Evolutionary conservation across 2,888 invertebrate genomes (phyloP), one percentile per base, ranked within the genome.

Genomic region (Noctua janthe): DNA sequence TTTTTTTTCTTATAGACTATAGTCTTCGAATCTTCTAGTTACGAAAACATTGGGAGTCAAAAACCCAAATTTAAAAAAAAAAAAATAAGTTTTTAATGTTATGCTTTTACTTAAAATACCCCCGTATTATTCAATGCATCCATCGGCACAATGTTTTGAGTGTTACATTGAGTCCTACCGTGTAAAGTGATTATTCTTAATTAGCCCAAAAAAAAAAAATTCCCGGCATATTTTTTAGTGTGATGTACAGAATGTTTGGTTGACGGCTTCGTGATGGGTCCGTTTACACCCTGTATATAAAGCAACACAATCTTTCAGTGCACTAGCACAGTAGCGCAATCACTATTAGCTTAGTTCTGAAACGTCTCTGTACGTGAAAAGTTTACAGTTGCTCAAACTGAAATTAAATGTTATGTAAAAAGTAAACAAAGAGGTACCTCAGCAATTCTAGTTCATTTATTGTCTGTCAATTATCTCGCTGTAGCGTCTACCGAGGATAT

Each of bases 401-500:
- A 66, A 10, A 66, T 39, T 3, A 66, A 39, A 67, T 23, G 39
- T 75, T 23, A 64, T 88, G 81, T 88, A 85, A 76, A 89, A 89
- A 83, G 67, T 86, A 78, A 43, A 13, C 5, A 39, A 54, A 72
- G 73, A 67, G 71, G 20, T 54, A 75, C 67, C 23, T 82, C 70
- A 54, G 80, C 78, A 80, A 80, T 85, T 85, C 67, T 84, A 86
- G 76, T 81, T 86, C 76, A 83, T 81, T 69, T 76, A 83, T 82
- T 79, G 75, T 74, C 81, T 64, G 87, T 90, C 86, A 89, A 87
- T 88, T 88, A 89, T 20, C 73, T 81, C 75, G 56, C 43, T 76
- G 72, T 70, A 80, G 74, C 54, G 59, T 74, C 67, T 76, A 72
- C 78, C 56, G 71, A 71, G 59, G 76, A 76, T 59, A 80, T 81